A percentile compares a stretch with the other conserved stretches of the same genome.
Evolutionary conservation across 2,797 vertebrate genomes (phyloP).

Genomic region (Oreochromis mossambicus): DNA sequence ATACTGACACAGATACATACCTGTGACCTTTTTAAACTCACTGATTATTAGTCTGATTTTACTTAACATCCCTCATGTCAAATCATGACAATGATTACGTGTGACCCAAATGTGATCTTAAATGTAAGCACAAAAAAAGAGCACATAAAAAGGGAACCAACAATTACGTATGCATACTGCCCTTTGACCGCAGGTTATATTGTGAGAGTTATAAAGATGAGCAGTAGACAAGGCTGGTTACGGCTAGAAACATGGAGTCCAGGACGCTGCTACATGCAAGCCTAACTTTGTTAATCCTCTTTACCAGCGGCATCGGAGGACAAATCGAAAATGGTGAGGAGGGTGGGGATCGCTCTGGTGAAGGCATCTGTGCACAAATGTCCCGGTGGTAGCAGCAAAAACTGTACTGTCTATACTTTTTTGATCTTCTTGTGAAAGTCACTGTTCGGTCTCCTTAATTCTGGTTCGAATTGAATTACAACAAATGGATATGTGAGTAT

Average conservation of each 20-base stretch:
- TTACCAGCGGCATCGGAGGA: slow-evolving; percentile 20
- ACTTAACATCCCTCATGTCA: neutral
- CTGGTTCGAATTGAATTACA: neutral
- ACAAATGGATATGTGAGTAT: neutral
- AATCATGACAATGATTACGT: neutral
- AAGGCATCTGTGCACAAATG: neutral
- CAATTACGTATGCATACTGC: slow-evolving; percentile 22
- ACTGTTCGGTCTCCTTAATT: neutral
- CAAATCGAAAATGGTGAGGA: slow-evolving; percentile 29
- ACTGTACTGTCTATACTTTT: neutral
- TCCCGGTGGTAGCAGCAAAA: neutral
- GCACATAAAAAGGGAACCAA: neutral
- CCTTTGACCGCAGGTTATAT: slow-evolving; percentile 74
- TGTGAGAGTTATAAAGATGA: slow-evolving; percentile 59
- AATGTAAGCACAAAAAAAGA: neutral
- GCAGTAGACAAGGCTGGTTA: slow-evolving; percentile 3
- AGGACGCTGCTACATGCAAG: neutral
- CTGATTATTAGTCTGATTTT: neutral
- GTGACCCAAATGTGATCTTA: neutral
- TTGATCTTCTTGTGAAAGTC: neutral
- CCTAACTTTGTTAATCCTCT: slow-evolving; percentile 44
- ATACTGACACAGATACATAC: neutral
- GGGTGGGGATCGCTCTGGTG: neutral
- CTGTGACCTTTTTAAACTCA: neutral
- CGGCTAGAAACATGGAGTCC: slow-evolving; percentile 54